Percentiles rank a stretch among this genome's conserved stretches.
phyloP scores from a whole-genome alignment of 2,113 vertebrate species.

The Tachysurus vachellii region DNA sequence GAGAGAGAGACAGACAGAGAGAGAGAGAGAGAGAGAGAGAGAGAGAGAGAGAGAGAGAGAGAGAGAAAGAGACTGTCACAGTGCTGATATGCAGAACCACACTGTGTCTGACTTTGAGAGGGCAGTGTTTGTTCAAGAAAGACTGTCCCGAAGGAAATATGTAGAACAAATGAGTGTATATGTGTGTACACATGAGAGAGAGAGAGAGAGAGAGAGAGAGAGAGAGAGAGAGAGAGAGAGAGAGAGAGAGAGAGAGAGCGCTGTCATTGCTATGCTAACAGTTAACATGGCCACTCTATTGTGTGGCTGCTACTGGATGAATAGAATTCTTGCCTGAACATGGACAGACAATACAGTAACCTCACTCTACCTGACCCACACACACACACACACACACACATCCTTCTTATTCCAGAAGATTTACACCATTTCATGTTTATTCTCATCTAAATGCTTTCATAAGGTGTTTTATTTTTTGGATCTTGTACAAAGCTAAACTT shows the following conservation, averaged over 20 bases:
- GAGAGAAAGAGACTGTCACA: slow-evolving; percentile 10
- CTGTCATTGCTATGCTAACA: slow-evolving; percentile 63
- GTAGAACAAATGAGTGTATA: slow-evolving; percentile 30
- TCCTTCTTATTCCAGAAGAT: not conserved
- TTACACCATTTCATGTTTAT: not conserved
- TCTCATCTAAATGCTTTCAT: not conserved
- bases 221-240: slow-evolving; percentile 19
- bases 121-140: slow-evolving; percentile 16
- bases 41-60: too few species aligned
- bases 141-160: slow-evolving; percentile 28
- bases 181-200: slow-evolving; percentile 38
- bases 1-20: too few species aligned
- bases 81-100: slow-evolving; percentile 25
- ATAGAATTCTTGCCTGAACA: slow-evolving; percentile 46
- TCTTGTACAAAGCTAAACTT: not conserved
- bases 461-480: not conserved
- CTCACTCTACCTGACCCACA: slow-evolving; percentile 30
- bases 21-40: too few species aligned
- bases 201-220: not conserved
- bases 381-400: not conserved
- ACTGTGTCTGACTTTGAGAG: slow-evolving; percentile 23
- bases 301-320: slow-evolving; percentile 55
- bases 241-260: slow-evolving; percentile 30
- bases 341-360: slow-evolving; percentile 39
- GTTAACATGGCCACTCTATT: slow-evolving; percentile 66